Percentiles rank a stretch among this genome's conserved stretches.
These are phyloP conservation scores for Pseudanteris insignis DNA, from an alignment of 2,888 invertebrate genomes.

Conservation along the genomic window DNA sequence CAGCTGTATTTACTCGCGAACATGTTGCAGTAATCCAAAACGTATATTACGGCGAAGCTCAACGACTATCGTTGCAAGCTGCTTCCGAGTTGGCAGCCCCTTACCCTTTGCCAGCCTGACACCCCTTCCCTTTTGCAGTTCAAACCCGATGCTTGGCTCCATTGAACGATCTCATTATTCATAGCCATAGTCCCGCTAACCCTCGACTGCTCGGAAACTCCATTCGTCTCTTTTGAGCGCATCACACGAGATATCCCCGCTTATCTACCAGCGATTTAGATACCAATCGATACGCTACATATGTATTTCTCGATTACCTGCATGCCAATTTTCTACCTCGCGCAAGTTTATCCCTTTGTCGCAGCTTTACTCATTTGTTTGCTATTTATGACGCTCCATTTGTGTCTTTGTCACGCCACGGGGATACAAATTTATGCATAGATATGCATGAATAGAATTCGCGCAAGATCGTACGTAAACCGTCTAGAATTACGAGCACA, in stretches of 20 bases:
- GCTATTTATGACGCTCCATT: slow-evolving; percentile 24
- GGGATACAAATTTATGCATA: slow-evolving; percentile 28
- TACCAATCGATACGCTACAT: slow-evolving; percentile 23
- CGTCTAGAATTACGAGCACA: slow-evolving; percentile 3
- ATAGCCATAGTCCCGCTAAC: slow-evolving; percentile 41
- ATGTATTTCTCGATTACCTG: slow-evolving; percentile 9
- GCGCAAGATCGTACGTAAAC: slow-evolving; percentile 14
- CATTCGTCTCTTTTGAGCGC: slow-evolving; percentile 30
- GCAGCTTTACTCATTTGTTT: slow-evolving; percentile 8
- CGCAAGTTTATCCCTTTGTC: slow-evolving; percentile 13
- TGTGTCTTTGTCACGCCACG: slow-evolving; percentile 18
- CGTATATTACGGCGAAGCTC: slow-evolving; percentile 37
- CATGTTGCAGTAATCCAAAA: slow-evolving; percentile 41
- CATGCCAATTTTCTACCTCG: slow-evolving; percentile 10
- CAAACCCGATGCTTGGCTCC: slow-evolving; percentile 41
- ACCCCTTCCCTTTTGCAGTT: slow-evolving; percentile 3
- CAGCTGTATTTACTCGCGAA: slow-evolving; percentile 36
- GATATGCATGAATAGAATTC: slow-evolving; percentile 21
- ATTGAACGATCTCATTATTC: slow-evolving; percentile 47
- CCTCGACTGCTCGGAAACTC: slow-evolving; percentile 27
- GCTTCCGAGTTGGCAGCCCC: slow-evolving; percentile 1
- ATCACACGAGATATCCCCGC: slow-evolving; percentile 29
- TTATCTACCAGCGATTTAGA: slow-evolving; percentile 30
- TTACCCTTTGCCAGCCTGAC: not conserved
- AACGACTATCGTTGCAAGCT: slow-evolving; percentile 22